Evolutionary conservation across 2,888 invertebrate genomes (phyloP), one percentile per base, ranked within the genome.

Genomic region (Dasypolia templi): DNA sequence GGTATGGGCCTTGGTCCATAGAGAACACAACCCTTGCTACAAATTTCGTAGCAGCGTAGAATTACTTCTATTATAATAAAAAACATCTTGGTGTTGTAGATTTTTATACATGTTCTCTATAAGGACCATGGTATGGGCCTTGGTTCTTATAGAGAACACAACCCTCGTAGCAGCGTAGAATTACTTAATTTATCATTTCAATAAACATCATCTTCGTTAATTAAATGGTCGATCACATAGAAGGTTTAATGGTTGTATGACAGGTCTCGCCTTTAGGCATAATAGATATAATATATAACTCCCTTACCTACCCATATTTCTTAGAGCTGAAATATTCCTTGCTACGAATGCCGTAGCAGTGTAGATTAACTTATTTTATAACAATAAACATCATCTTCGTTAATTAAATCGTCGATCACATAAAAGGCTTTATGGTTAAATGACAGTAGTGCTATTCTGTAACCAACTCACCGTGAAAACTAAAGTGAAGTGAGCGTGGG

Each of bases 291-390:
- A 2, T 19, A 19, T 11, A 49, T 9, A 49, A 6, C 46, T 19
- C 7, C 22, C 46, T n/a, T 49, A 49, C 2, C 19, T 7, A 22
- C 22, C 1, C 9, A 1, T 11, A n/a, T 51, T 51, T 51, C n/a
- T 51, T 26, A 51, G 22, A 58, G 14, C 4, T 11, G 12, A 12
- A 51, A n/a, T 14, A 46, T 46, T 35, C 22, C 35, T 49, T 69
- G 46, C 69, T 49, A 46, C 68, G 35, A 68, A 68, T 22, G 26
- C 49, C 26, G 69, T 68, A 69, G 69, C 68, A 35, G 4, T 9
- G 19, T 56, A 51, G 51, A 51, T 26, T n/a, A 51, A 51, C n/a
- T 51, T 51, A 14, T 26, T n/a, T n/a, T n/a, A n/a, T n/a, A n/a
- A n/a, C n/a, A n/a, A n/a, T n/a, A n/a, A n/a, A n/a, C n/a, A n/a